These are phyloP conservation scores for Steinernema feltiae DNA, from an alignment of 1,140 invertebrate genomes.

Conservation along the genomic window DNA sequence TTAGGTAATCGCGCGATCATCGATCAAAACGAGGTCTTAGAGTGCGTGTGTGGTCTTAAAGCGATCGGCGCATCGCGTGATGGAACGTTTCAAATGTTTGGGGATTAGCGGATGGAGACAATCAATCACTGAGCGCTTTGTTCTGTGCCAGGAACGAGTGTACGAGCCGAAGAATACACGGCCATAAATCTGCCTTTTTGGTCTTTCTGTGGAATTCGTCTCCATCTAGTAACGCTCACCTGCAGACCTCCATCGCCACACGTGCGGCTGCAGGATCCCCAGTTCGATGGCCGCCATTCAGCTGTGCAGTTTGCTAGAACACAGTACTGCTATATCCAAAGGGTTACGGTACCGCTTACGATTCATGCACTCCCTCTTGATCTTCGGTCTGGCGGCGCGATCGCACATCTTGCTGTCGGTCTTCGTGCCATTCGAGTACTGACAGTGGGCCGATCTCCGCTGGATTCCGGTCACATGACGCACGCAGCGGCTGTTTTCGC, in stretches of 20 bases:
- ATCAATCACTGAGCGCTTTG: too few relatives aligned
- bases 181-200: too few relatives aligned
- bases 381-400: conserved; percentile 46
- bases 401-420: conserved; percentile 45
- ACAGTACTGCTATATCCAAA: not conserved
- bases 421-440: conserved; percentile 47
- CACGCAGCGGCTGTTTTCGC: conserved; percentile 36
- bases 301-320: conserved; percentile 31
- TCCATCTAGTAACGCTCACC: conserved; percentile 3
- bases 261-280: conserved; percentile 27
- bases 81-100: not conserved
- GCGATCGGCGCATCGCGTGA: not conserved
- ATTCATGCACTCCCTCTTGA: conserved; percentile 36
- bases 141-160: too few relatives aligned
- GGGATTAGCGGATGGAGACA: too few relatives aligned
- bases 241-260: conserved; percentile 35
- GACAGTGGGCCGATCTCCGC: conserved; percentile 42
- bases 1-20: not conserved
- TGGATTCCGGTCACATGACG: conserved; percentile 33
- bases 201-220: too few relatives aligned
- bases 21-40: too few relatives aligned
- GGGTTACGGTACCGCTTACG: conserved; percentile 16
- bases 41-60: not conserved
- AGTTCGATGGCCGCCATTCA: conserved; percentile 32
- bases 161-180: too few relatives aligned